Base-by-base conservation (phyloP, 2,113 vertebrate species). In the Lutjanus erythropterus region DNA sequence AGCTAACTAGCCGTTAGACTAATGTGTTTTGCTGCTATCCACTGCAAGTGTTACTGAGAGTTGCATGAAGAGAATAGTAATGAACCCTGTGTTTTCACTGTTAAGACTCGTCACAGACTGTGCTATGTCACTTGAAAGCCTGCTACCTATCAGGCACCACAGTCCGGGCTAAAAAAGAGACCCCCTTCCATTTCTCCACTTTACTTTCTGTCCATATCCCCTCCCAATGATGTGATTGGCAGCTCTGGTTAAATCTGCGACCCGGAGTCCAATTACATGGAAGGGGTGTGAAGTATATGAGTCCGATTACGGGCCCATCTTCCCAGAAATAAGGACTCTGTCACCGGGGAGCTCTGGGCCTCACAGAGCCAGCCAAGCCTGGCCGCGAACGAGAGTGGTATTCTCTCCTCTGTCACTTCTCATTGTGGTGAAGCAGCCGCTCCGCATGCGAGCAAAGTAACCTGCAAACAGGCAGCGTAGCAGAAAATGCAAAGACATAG, bases 301-400 rank as follows among this genome's bases (percentile, higher is more conserved):
- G 93, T 75, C 80, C 50, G 83, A 90, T 91, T 92, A 91, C 59
- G 12, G 85, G 75, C 50, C 80, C 81, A 83, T 92, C 85, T 88
- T 83, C 85, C 75, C 78, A 86, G 86, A 88, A 92, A 92, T 91
- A 87, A 92, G 91, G 83, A 80, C 85, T 87, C 77, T 81, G 86
- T 90, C 86, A 88, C 61, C 5, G 6, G 73, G 85, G 75, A 85
- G 55, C 73, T 60, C 31, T 4, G 49, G 81, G 85, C 84, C 78
- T 89, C 87, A 78, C 75, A 25, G 42, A 88, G 58, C 65, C 74
- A 81, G 61, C 80, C 81, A 81, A 84, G 80, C 85, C 79, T 82
- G 73, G 86, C 86, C 70, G 35, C 82, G 47, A 56, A 83, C 73
- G 25, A 85, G 73, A 90, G 53, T 55, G 74, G 52, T 71, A 86